Conservation (phyloP, 2,797 vertebrate genomes). For the Sciurus carolinensis region DNA sequence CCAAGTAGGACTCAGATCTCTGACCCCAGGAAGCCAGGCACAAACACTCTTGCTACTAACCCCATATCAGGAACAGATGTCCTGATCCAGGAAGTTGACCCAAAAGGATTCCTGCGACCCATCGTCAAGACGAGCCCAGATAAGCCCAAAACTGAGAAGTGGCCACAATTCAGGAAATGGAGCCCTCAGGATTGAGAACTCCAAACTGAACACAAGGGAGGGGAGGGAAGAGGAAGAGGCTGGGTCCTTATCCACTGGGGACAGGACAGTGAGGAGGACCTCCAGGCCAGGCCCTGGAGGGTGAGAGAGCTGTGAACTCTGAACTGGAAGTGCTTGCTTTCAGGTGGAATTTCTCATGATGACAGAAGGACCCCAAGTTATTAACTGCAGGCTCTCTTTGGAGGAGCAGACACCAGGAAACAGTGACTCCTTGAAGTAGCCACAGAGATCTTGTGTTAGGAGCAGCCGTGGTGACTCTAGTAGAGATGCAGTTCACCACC, state of each 20-base stretch:
- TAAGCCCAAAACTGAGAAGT: not conserved
- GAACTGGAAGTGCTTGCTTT: not conserved
- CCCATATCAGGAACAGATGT: not conserved
- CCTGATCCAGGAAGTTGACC: too few relatives aligned
- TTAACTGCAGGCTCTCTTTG: not conserved
- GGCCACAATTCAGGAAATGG: not conserved
- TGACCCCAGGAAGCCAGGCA: not conserved
- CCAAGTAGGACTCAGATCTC: not conserved
- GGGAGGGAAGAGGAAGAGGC: not conserved
- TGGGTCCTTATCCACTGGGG: not conserved
- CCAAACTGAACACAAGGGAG: not conserved
- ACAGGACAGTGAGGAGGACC: too few relatives aligned
- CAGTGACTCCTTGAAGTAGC: not conserved
- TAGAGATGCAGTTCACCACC: not conserved
- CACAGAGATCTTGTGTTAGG: not conserved
- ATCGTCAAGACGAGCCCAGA: not conserved
- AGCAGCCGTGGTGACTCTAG: rapidly evolving
- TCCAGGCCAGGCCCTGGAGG: too few relatives aligned
- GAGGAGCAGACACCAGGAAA: rapidly evolving
- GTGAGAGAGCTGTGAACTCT: not conserved
- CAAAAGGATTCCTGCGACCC: too few relatives aligned
- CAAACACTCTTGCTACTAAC: not conserved
- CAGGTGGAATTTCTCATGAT: not conserved
- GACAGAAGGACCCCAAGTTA: rapidly evolving
- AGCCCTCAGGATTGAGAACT: not conserved